Evolutionary conservation across 30 jellyfish, hydroid and myxozoan species (phyloP).

Genomic region (Phacellophora camtschatica): DNA sequence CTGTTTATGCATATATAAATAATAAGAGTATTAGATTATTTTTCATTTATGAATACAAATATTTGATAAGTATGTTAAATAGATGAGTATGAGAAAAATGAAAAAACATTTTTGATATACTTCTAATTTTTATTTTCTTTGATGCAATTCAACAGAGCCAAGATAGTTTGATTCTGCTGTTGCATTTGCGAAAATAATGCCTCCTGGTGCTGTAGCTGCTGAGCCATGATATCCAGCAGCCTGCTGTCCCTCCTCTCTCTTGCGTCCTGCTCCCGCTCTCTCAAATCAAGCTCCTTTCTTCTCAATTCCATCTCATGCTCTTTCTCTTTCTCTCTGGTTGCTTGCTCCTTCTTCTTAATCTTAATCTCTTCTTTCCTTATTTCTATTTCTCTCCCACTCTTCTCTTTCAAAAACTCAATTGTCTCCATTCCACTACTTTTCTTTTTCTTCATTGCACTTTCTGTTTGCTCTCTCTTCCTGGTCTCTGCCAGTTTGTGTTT

Average conservation of each 20-base stretch:
- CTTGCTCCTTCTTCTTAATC: neutral
- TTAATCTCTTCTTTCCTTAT: neutral
- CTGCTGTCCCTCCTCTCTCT: neutral
- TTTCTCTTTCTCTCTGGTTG: neutral
- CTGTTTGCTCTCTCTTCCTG: neutral
- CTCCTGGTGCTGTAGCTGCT: neutral
- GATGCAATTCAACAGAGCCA: neutral
- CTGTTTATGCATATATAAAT: too few species aligned
- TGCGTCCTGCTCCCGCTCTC: slow-evolving; percentile 20
- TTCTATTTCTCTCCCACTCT: neutral
- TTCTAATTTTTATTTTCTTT: neutral
- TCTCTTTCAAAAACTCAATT: neutral
- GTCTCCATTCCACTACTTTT: neutral
- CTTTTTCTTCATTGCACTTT: neutral
- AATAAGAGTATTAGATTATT: too few species aligned
- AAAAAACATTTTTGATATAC: too few species aligned
- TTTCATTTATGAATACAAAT: too few species aligned
- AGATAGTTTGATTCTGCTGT: neutral
- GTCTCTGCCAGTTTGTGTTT: neutral
- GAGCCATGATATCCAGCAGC: neutral
- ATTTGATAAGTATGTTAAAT: too few species aligned
- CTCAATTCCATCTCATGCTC: slow-evolving; percentile 9
- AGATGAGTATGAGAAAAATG: too few species aligned
- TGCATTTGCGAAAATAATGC: slow-evolving; percentile 2
- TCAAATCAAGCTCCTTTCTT: neutral